These are phyloP conservation scores for Alloscopus bannaensis DNA, from an alignment of 2,888 invertebrate species.

Conservation along the genomic window DNA sequence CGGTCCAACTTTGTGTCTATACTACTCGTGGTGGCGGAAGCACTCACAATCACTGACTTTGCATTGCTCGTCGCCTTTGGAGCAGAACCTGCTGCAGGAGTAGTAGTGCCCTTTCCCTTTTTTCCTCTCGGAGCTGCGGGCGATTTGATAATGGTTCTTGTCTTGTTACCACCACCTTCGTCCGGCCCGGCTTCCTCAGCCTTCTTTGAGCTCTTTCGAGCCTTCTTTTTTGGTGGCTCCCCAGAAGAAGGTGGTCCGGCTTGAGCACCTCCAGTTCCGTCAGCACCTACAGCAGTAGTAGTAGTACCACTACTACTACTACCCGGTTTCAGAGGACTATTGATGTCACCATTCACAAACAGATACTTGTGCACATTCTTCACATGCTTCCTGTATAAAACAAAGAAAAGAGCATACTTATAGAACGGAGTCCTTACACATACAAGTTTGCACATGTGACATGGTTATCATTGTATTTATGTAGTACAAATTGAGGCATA, in stretches of 20 bases:
- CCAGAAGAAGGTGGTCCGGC: slow-evolving; percentile 49
- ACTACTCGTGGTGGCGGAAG: slow-evolving; percentile 58
- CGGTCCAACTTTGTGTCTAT: slow-evolving; percentile 57
- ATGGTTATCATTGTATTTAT: no score
- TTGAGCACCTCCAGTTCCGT: slow-evolving; percentile 32
- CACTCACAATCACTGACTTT: slow-evolving; percentile 71
- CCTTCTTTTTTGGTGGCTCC: slow-evolving; percentile 60
- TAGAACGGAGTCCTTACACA: no score
- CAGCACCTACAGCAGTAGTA: not conserved
- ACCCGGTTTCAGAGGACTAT: slow-evolving; percentile 57
- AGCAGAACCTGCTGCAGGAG: not conserved
- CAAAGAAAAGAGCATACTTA: no score
- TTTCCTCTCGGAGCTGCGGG: slow-evolving; percentile 51
- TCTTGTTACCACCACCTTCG: slow-evolving; percentile 28
- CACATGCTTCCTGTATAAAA: slow-evolving; percentile 72
- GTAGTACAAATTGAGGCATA: no score
- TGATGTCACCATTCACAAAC: slow-evolving; percentile 69
- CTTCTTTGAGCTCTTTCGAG: slow-evolving; percentile 54
- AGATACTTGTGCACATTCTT: slow-evolving; percentile 73
- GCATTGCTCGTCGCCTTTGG: slow-evolving; percentile 50
- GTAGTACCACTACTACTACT: slow-evolving; percentile 13
- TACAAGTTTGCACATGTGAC: no score
- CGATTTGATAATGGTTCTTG: slow-evolving; percentile 54
- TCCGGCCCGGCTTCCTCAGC: slow-evolving; percentile 15
- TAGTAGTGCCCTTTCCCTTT: slow-evolving; percentile 38